phyloP scores from a whole-genome alignment of 2,113 vertebrate genomes.

The Procavia capensis region DNA sequence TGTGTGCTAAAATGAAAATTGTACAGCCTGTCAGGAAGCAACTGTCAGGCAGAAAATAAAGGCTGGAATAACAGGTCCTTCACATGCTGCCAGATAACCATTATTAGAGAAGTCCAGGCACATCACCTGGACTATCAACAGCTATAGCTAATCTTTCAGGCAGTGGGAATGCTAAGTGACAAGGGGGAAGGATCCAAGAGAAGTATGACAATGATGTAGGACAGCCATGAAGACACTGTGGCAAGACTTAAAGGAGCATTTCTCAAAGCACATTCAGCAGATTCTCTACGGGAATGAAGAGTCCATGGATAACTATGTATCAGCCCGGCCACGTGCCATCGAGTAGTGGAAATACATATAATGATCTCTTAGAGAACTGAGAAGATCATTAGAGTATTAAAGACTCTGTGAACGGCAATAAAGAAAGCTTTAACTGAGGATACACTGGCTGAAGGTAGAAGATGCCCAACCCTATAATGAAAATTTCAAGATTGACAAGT shows the following conservation, averaged over 20 bases:
- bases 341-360: constrained; percentile 29
- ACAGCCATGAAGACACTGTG: background rate
- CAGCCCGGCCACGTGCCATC: no score
- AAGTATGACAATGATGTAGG: background rate
- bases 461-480: background rate
- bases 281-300: constrained; percentile 28
- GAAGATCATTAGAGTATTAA: constrained; percentile 24
- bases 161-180: background rate
- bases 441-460: background rate
- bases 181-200: background rate
- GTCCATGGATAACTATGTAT: background rate
- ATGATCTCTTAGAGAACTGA: background rate
- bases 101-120: background rate
- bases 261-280: background rate
- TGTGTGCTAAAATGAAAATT: constrained; percentile 86
- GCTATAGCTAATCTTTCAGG: background rate
- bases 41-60: background rate
- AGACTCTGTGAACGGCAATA: background rate
- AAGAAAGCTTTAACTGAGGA: background rate
- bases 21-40: background rate
- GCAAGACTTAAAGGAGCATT: constrained; percentile 46
- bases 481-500: background rate
- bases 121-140: background rate
- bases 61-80: background rate
- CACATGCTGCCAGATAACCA: background rate